Base-by-base conservation (phyloP, 2,797 vertebrate species). In the Arnoldichthys spilopterus region DNA sequence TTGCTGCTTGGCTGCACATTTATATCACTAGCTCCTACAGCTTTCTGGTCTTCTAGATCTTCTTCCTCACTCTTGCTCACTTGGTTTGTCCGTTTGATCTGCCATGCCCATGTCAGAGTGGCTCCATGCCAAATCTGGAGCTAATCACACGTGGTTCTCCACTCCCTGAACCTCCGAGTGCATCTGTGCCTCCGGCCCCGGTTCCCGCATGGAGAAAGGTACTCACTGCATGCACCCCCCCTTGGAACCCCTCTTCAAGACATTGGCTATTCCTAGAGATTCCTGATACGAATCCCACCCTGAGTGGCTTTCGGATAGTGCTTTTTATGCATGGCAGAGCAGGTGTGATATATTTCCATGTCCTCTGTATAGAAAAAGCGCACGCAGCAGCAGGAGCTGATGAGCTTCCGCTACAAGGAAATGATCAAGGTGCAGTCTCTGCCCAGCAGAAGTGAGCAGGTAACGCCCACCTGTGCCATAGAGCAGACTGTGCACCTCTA, bases 141-240 rank as follows among this genome's bases (percentile, higher is more conserved):
- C 87, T 30, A 76, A 68, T 72, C 34, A 8, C 85, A 77, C 76
- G 92, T 83, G 82, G 90, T 80, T 89, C 86, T 79, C 91, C 91
- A 5, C 66, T 84, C 59, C 84, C 89, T 84, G 86, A 88, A 82
- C 89, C 91, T 87, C 90, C 82, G 71, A 87, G 90, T 85, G 90
- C 90, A 84, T 89, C 64, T 70, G 89, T 89, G 88, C 87, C 89
- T 76, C 82, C 88, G 37, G 79, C 76, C 8, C 93, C 92, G 34
- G 74, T 82, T 8, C 91, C 92, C 4, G 91, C 92, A 88, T 97
- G 96, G 96, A 96, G 93, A 94, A 95, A 96, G 96, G 96, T 98
- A 96, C 94, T 91, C 20, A 69, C 37, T 37, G 11, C 30, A 40
- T 26, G 16, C 58, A 32, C 8, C 28, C 58, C 28, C 34, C 61